A percentile compares a stretch with the other conserved stretches of the same genome.
Evolutionary conservation across 2,888 invertebrate genomes (phyloP).

Genomic region (Eristalis arbustorum): DNA sequence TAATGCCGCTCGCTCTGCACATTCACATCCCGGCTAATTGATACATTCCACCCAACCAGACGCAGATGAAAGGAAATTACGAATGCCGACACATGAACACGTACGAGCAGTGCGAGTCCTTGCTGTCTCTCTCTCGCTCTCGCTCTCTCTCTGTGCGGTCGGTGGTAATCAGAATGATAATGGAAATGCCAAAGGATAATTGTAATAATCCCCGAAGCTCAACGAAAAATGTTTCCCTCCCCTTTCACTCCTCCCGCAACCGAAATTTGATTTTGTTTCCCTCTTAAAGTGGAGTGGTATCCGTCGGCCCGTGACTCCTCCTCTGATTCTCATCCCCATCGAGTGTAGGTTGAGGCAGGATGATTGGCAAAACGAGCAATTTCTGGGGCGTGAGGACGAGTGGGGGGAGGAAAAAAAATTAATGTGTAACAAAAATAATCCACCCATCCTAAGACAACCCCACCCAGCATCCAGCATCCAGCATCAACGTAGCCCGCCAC

Average conservation of each 20-base stretch:
- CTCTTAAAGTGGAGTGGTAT: neutral
- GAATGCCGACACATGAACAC: constrained; percentile 33
- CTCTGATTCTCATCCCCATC: neutral
- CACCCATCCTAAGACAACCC: constrained; percentile 25
- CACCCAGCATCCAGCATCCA: neutral
- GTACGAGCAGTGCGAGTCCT: constrained; percentile 19
- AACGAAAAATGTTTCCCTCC: constrained; percentile 36
- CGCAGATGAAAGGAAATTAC: constrained; percentile 9
- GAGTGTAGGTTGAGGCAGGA: neutral
- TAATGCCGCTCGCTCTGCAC: neutral
- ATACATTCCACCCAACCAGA: constrained; percentile 7
- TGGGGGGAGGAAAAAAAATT: constrained; percentile 31
- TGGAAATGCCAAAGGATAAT: constrained; percentile 60
- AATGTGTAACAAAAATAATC: constrained; percentile 57
- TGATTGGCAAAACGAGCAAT: neutral
- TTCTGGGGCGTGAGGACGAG: neutral
- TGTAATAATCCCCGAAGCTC: constrained; percentile 43
- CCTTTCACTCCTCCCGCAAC: neutral
- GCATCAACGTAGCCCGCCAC: neutral
- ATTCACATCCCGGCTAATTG: constrained; percentile 16
- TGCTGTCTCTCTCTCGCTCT: too few species aligned
- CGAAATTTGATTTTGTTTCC: neutral
- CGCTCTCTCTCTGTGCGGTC: neutral
- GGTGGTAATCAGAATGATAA: constrained; percentile 50
- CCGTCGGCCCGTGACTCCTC: neutral